Conservation (phyloP, 1,140 invertebrate species). For the Chionoecetes opilio region DNA sequence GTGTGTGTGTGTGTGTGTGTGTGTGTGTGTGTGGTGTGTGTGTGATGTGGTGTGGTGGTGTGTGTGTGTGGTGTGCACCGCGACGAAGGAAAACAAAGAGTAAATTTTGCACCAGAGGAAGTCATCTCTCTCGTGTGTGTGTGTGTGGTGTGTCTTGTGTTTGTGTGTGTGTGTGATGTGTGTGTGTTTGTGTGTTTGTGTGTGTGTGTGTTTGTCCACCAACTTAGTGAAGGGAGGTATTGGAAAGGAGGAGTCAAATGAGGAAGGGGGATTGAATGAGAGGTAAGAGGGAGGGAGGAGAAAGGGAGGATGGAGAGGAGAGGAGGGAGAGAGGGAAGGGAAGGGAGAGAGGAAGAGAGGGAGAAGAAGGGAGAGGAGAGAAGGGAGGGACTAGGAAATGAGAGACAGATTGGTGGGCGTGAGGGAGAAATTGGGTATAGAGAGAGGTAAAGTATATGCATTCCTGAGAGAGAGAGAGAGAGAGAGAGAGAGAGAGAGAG, state of each 20-base stretch:
- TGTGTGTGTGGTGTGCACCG: too few relatives aligned
- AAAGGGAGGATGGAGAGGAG: not conserved
- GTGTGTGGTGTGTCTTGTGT: not conserved
- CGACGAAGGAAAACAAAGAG: not conserved
- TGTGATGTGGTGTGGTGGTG: too few relatives aligned
- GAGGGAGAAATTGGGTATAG: too few relatives aligned
- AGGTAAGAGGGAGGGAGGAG: not conserved
- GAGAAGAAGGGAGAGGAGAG: not conserved
- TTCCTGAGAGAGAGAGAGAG: not conserved
- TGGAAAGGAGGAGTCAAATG: too few relatives aligned
- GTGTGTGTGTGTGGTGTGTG: constrained; percentile 25
- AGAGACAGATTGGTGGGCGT: not conserved
- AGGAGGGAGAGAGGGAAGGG: not conserved
- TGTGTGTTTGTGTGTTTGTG: not conserved
- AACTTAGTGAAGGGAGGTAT: not conserved
- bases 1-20: constrained; percentile 8
- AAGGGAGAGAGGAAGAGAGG: not conserved
- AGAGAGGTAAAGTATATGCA: not conserved
- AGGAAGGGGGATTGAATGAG: not conserved
- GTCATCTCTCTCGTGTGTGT: not conserved
- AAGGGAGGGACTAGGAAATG: not conserved
- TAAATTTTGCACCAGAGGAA: not conserved
- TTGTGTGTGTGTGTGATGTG: not conserved
- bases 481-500: not conserved
- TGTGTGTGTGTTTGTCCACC: constrained; percentile 25